Evolutionary conservation across 2,888 invertebrate genomes (phyloP).

Genomic region (Geotrupes spiniger): DNA sequence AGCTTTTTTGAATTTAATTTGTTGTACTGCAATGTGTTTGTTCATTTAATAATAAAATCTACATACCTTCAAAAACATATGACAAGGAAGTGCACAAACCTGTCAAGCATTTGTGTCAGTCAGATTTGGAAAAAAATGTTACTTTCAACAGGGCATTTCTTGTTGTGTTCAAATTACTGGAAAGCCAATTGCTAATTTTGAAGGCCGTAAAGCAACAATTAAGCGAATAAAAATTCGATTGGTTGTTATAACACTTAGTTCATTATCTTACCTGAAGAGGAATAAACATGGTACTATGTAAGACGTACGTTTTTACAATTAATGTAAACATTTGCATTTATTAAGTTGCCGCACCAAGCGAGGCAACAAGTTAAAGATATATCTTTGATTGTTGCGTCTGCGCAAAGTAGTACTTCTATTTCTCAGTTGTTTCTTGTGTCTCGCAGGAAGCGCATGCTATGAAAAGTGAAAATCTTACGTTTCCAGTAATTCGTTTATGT

Average conservation of each 20-base stretch:
- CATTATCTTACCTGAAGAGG: constrained; percentile 19
- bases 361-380: background rate
- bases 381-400: constrained; percentile 11
- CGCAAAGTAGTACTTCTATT: constrained; percentile 25
- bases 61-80: too few species aligned
- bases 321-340: too few species aligned
- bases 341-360: too few species aligned
- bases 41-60: too few species aligned
- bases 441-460: constrained; percentile 34
- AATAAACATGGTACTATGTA: constrained; percentile 10
- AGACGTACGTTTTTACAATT: constrained; percentile 12
- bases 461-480: constrained; percentile 39
- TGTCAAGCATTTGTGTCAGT: too few species aligned
- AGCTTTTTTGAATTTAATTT: too few species aligned
- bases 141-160: too few species aligned
- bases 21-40: too few species aligned
- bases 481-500: constrained; percentile 36
- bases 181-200: too few species aligned
- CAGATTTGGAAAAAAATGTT: too few species aligned
- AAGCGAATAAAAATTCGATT: constrained; percentile 13
- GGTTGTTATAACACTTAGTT: constrained; percentile 17
- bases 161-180: too few species aligned
- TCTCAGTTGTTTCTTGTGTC: constrained; percentile 38
- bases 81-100: too few species aligned
- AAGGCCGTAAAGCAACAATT: background rate